phyloP scores from a whole-genome alignment of 2,113 vertebrate species.

The Cryptomyrus ogoouensis region DNA sequence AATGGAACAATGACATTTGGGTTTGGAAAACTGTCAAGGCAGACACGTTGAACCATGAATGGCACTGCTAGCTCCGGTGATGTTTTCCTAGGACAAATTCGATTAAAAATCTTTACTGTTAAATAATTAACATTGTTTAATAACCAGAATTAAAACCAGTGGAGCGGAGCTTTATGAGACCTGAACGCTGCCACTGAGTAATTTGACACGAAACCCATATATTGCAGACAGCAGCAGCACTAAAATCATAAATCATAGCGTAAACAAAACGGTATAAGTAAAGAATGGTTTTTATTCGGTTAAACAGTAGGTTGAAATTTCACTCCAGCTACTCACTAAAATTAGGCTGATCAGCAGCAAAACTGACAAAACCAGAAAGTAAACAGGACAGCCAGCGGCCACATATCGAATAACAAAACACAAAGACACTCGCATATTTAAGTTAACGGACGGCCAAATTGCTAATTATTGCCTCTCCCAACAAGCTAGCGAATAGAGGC shows the following conservation, averaged over 20 bases:
- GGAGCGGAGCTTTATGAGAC: not conserved
- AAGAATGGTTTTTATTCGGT: not conserved
- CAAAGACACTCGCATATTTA: not conserved
- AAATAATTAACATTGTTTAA: not conserved
- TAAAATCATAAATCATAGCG: not conserved
- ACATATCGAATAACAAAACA: not conserved
- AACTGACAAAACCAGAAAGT: not conserved
- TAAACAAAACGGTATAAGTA: not conserved
- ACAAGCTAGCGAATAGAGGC: not conserved
- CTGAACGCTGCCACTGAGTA: not conserved
- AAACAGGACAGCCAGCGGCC: not conserved
- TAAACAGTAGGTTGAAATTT: not conserved
- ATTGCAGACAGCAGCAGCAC: not conserved
- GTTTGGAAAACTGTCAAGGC: not conserved
- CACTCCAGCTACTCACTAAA: not conserved
- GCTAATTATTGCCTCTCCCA: not conserved
- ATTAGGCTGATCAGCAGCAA: not conserved
- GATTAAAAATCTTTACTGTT: conserved; percentile 8
- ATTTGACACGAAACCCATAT: conserved; percentile 9
- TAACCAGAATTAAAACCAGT: conserved; percentile 4
- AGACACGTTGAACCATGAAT: not conserved
- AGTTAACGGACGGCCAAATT: not conserved
- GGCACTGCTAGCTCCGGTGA: not conserved
- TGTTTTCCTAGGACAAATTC: conserved; percentile 3
- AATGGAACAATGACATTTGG: not conserved